Evolutionary conservation across 1,140 invertebrate species (phyloP).

Genomic region (Adelges cooleyi): DNA sequence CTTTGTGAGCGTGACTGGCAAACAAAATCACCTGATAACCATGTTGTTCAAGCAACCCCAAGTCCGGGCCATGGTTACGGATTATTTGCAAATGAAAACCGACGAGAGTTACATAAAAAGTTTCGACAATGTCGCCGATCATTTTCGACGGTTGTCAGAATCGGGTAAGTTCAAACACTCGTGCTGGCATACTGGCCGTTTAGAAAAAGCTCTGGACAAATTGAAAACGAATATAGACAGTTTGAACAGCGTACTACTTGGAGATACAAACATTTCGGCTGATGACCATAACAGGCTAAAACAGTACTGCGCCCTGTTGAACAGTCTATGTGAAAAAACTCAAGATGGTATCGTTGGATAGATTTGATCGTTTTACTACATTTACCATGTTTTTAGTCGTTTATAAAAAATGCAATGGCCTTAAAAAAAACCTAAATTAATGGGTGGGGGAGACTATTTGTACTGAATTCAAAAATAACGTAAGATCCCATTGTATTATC

Average conservation of each 20-base stretch:
- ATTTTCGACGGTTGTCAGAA: not conserved
- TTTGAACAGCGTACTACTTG: not conserved
- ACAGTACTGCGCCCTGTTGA: not conserved
- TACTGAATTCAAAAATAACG: too few species aligned
- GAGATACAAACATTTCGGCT: not conserved
- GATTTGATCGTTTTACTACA: too few species aligned
- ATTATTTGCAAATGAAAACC: constrained; percentile 16
- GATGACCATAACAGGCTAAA: not conserved
- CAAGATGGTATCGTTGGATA: too few species aligned
- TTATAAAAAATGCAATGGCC: too few species aligned
- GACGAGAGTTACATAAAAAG: not conserved
- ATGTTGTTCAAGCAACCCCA: not conserved
- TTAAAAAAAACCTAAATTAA: too few species aligned
- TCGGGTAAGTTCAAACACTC: not conserved
- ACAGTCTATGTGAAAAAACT: not conserved
- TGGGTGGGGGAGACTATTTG: too few species aligned
- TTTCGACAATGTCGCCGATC: not conserved
- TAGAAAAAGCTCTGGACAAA: not conserved
- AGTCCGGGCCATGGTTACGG: not conserved
- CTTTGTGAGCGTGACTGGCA: constrained; percentile 4
- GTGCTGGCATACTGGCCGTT: not conserved
- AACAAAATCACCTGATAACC: not conserved
- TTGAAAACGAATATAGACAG: not conserved
- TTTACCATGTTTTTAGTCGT: too few species aligned
- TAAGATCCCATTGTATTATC: too few species aligned